Evolutionary conservation across 2,113 vertebrate genomes (phyloP).

Genomic region (Gallinago paraguaiae): DNA sequence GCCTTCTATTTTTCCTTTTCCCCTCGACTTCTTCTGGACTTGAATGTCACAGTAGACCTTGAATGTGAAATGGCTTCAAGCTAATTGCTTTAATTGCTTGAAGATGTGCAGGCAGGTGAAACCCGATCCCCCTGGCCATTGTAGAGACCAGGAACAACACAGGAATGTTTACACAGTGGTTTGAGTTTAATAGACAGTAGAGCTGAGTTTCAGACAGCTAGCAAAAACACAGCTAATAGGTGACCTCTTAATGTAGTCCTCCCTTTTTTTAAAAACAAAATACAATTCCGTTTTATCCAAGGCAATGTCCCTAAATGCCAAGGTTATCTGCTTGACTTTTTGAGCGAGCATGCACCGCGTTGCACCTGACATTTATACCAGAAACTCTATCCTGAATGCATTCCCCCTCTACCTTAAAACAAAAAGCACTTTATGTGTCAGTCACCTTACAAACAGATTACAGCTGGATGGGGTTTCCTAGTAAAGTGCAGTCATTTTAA

Average conservation of each 20-base stretch:
- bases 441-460: constrained; percentile 73
- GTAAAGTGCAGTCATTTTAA: constrained; percentile 59
- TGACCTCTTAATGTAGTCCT: constrained; percentile 86
- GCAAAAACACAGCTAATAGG: constrained; percentile 87
- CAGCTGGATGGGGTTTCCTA: constrained; percentile 59
- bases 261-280: constrained; percentile 76
- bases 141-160: constrained; percentile 81
- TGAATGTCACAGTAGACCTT: constrained; percentile 88
- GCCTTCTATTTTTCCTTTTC: neutral
- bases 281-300: constrained; percentile 65
- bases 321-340: constrained; percentile 86
- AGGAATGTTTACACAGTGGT: constrained; percentile 87
- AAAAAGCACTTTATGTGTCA: constrained; percentile 73
- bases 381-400: constrained; percentile 63
- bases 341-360: constrained; percentile 63
- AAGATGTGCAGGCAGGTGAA: constrained; percentile 95
- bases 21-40: constrained; percentile 74
- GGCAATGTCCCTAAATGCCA: constrained; percentile 85
- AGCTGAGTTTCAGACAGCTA: constrained; percentile 81
- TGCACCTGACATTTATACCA: constrained; percentile 84
- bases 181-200: constrained; percentile 88
- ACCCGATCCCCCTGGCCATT: constrained; percentile 85
- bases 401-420: constrained; percentile 73
- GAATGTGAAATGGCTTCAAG: constrained; percentile 88
- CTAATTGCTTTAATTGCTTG: constrained; percentile 95